phyloP scores from a whole-genome alignment of 2,113 vertebrate species.

The Microtus montanus region DNA sequence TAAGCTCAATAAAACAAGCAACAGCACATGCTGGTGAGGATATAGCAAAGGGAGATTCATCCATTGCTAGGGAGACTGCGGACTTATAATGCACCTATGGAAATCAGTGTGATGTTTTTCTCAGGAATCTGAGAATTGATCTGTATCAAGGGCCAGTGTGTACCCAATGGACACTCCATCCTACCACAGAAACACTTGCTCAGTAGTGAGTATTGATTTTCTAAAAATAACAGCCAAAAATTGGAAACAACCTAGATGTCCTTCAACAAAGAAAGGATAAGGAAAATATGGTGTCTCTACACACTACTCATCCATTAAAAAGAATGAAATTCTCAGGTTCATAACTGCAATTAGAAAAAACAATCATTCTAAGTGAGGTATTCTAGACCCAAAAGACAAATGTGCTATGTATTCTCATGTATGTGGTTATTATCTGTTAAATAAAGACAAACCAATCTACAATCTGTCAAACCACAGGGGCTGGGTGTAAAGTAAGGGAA shows the following conservation, averaged over 20 bases:
- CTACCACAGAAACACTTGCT: not conserved
- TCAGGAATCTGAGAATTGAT: not conserved
- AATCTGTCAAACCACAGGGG: too few relatives aligned
- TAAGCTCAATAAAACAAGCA: not conserved
- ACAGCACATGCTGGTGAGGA: not conserved
- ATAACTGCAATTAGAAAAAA: not conserved
- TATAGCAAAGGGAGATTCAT: not conserved
- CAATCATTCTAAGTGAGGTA: too few relatives aligned
- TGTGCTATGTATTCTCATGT: too few relatives aligned
- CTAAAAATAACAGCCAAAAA: not conserved
- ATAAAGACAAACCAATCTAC: too few relatives aligned
- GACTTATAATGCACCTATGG: not conserved
- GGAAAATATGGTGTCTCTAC: not conserved
- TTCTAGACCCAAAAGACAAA: too few relatives aligned
- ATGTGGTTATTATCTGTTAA: too few relatives aligned
- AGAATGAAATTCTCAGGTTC: not conserved
- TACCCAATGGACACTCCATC: not conserved
- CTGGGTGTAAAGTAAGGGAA: too few relatives aligned
- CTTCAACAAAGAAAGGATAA: not conserved
- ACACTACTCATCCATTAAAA: not conserved
- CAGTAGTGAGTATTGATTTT: not conserved
- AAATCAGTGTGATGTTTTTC: not conserved
- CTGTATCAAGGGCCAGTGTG: not conserved
- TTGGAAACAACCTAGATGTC: not conserved
- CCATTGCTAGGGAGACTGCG: not conserved